Evolutionary conservation across 2,888 invertebrate species (phyloP), one percentile per base, ranked within the genome.

Genomic region (Stegana nigrithorax): DNA sequence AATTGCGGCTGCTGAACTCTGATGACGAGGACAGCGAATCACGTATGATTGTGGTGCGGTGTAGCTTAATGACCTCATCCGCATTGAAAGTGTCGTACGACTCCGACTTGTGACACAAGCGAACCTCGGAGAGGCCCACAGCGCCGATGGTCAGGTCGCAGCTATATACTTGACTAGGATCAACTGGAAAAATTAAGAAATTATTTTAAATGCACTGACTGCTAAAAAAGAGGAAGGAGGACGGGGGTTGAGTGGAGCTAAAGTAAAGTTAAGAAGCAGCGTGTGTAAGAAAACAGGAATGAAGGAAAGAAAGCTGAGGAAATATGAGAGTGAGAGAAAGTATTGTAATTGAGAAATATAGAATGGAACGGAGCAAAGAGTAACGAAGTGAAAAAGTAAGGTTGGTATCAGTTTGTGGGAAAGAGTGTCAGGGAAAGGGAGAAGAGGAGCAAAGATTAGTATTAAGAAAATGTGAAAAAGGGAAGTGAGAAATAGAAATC

Each of bases 51-150:
- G 73, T 77, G 10, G 82, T 83, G 36, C 84, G 83, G 63, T 84
- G 82, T 36, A 84, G 71, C 71, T 84, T 85, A 10, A 82, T 77
- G 64, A 84, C 81, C 53, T 85, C 81, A 65, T 85, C 85, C 12
- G 82, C 71, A 62, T 85, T 84, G 67, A 84, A 84, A 63, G 75
- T 83, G 66, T 84, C 84, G 59, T 84, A 85, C 17, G 82, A 74
- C 67, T 85, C 85, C 39, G 83, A 80, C 69, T 85, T 85, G 79
- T 83, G 82, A 73, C 85, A 85, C 62, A 86, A 65, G 32, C 85
- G 84, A 36, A 86, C 78, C 73, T 86, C 86, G 47, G 83, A 85
- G 7, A 86, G 80, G 14, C 86, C 86, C 42, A 86, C 86, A n/a
- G 84, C 80, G 45, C 86, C 86, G 60, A 86, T 86, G 27, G 83